Evolutionary conservation across 2,888 invertebrate genomes (phyloP).

Genomic region (Abscondita cerata): DNA sequence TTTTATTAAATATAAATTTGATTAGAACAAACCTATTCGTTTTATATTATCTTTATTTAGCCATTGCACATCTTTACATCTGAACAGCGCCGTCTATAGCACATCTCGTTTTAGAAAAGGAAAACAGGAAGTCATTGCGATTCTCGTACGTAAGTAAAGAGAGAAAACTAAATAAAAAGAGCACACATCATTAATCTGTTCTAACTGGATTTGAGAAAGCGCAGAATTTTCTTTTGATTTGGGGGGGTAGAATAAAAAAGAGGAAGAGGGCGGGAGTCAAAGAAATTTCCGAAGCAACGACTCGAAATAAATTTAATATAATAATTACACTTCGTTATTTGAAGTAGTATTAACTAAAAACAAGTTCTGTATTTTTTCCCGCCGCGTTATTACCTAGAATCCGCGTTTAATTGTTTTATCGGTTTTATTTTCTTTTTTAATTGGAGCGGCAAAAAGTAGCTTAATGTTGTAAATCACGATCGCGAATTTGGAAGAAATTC

Average conservation of each 20-base stretch:
- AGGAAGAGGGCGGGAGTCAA: constrained; percentile 18
- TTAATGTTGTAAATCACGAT: constrained; percentile 31
- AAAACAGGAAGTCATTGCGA: constrained; percentile 29
- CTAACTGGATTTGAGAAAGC: constrained; percentile 41
- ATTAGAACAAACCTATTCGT: too few relatives aligned
- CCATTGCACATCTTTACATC: background rate
- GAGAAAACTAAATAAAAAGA: constrained; percentile 44
- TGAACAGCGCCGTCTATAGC: background rate
- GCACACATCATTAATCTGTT: constrained; percentile 49
- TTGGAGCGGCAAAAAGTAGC: constrained; percentile 21
- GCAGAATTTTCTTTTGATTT: constrained; percentile 25
- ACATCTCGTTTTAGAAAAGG: constrained; percentile 18
- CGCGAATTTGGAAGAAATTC: constrained; percentile 27
- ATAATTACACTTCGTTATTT: constrained; percentile 34
- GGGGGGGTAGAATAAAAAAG: too few relatives aligned
- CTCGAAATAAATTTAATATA: constrained; percentile 30
- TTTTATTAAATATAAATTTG: too few relatives aligned
- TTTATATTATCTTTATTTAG: too few relatives aligned
- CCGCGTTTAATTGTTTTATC: constrained; percentile 27
- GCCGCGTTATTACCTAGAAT: constrained; percentile 13
- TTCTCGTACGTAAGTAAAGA: constrained; percentile 25
- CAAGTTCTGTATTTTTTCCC: constrained; percentile 14
- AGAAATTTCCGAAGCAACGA: constrained; percentile 23
- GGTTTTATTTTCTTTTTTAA: constrained; percentile 32
- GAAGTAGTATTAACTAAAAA: constrained; percentile 26